Conservation (phyloP, 92 coral and sea anemone species). For the Diadumene lineata region DNA sequence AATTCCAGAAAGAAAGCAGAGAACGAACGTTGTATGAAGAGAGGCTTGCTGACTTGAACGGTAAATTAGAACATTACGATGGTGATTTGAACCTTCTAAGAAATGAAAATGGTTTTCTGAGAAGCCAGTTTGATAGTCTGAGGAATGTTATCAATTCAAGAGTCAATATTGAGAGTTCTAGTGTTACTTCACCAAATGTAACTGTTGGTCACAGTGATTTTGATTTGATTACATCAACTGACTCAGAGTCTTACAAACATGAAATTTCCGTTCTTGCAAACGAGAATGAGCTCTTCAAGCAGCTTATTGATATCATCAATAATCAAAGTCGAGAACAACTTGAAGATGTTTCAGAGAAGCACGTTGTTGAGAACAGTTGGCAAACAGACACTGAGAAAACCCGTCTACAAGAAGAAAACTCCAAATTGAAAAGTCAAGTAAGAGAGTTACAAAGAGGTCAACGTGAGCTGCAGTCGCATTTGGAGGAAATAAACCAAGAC, state of each 20-base stretch:
- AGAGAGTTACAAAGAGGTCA: constrained; percentile 61
- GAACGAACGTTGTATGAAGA: constrained; percentile 59
- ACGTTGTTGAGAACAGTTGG: constrained; percentile 12
- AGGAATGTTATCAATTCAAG: constrained; percentile 57
- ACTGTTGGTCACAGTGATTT: not conserved
- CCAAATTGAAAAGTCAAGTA: constrained; percentile 57
- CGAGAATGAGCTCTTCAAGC: constrained; percentile 70
- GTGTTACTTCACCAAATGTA: not conserved
- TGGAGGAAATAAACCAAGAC: constrained; percentile 58
- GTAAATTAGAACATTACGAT: constrained; percentile 52
- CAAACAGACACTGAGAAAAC: constrained; percentile 38
- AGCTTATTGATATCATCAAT: constrained; percentile 65
- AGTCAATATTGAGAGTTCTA: constrained; percentile 4
- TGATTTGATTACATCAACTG: not conserved
- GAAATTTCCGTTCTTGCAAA: constrained; percentile 66
- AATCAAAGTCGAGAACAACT: constrained; percentile 45
- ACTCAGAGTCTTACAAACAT: constrained; percentile 40
- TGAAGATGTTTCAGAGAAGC: constrained; percentile 39
- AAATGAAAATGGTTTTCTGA: constrained; percentile 57
- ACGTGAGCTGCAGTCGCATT: constrained; percentile 53
- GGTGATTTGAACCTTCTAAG: constrained; percentile 58
- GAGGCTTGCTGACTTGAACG: constrained; percentile 43
- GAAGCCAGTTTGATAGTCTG: constrained; percentile 61
- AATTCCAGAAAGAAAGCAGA: constrained; percentile 47
- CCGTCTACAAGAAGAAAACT: constrained; percentile 60